Evolutionary conservation across 2,888 invertebrate species (phyloP), one percentile per base, ranked within the genome.

Genomic region (Dioctria rufipes): DNA sequence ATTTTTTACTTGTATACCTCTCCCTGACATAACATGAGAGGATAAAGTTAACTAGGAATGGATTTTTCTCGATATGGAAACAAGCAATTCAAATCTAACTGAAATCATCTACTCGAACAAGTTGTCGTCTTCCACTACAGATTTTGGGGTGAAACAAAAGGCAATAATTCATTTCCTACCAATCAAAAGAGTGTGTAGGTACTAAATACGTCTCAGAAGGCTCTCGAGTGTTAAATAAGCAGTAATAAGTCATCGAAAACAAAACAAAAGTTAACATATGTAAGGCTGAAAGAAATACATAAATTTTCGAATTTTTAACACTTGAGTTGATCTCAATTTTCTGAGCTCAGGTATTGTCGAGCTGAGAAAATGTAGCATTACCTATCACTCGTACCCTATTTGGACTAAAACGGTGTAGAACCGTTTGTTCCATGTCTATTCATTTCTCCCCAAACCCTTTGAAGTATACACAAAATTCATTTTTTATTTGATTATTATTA

Each of bases 401-500:
- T 63, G 39, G 2, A 63, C 4, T 63, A 37, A 63, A 63, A 63
- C 51, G 37, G 8, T 25, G 63, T 11, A 51, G 51, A 11, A 37
- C 63, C 3, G 42, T 51, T 40, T 46, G 51, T 43, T 11, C 54
- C 6, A 11, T 8, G 11, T 54, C 11, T n/a, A 54, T 54, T 54
- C 11, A 11, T 54, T n/a, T 11, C n/a, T 4, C n/a, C 11, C 6
- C 4, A 42, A 66, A 9, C 11, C 46, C 13, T 49, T 69, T 46
- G 46, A 9, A 63, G 39, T 67, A 42, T 69, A 40, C 51, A 69
- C 60, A 11, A 77, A 78, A 78, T 54, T 58, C 61, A 67, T 43
- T 80, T 80, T 80, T 77, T 78, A 80, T 78, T 77, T 80, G 69
- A 80, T 78, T 78, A 78, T 80, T 80, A 78, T 80, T 60, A 58